These are phyloP conservation scores for Mastacembelus armatus DNA, from an alignment of 2,797 vertebrate species.

Conservation along the genomic window DNA sequence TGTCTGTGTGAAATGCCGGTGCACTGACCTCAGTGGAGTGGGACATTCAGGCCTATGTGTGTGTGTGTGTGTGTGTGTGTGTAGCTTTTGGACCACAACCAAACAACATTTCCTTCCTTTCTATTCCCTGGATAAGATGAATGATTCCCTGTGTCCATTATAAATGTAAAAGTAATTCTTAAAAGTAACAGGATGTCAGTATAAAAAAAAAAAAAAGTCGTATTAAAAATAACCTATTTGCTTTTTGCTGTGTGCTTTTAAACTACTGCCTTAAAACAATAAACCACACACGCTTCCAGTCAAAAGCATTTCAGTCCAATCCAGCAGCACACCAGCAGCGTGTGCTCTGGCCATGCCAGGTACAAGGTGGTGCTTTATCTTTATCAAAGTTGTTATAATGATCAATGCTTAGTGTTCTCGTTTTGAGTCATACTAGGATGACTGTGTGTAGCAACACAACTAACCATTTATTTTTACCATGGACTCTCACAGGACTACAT, in stretches of 20 bases:
- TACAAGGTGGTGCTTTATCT: slow-evolving; percentile 1
- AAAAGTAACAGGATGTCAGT: slow-evolving; percentile 23
- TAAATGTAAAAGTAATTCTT: slow-evolving; percentile 37
- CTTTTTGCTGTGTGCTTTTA: not conserved
- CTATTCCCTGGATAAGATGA: slow-evolving; percentile 33
- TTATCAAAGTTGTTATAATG: slow-evolving; percentile 16
- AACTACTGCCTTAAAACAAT: not conserved
- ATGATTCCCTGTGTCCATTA: no score
- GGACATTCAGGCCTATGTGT: slow-evolving; percentile 73
- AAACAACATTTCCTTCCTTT: slow-evolving; percentile 60
- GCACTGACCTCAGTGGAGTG: slow-evolving; percentile 66
- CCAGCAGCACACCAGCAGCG: slow-evolving; percentile 18
- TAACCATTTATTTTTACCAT: slow-evolving; percentile 1
- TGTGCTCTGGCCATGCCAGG: slow-evolving; percentile 30
- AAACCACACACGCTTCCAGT: not conserved
- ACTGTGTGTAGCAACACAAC: not conserved
- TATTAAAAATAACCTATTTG: not conserved
- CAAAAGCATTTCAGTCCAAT: not conserved
- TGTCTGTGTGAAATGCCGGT: slow-evolving; percentile 57
- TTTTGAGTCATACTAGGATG: not conserved
- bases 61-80: slow-evolving; percentile 39
- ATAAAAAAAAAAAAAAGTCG: slow-evolving; percentile 4
- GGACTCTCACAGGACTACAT: not conserved
- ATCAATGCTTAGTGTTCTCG: slow-evolving; percentile 14
- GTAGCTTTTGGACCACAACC: slow-evolving; percentile 55